Percentiles rank a stretch among this genome's conserved stretches.
Evolutionary conservation across 2,888 invertebrate genomes (phyloP).

Genomic region (Carcina quercana): DNA sequence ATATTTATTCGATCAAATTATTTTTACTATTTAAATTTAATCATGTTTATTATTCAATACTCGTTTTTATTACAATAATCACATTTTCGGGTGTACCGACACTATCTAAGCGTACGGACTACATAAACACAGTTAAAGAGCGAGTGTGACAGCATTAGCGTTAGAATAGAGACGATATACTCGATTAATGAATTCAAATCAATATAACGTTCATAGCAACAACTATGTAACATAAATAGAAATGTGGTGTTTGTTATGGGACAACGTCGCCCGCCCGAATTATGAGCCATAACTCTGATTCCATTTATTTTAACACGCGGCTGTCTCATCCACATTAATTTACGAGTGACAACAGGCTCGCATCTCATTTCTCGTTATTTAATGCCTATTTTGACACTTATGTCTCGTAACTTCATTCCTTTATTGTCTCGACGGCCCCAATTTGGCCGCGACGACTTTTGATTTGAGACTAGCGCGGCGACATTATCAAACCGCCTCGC

Average conservation of each 20-base stretch:
- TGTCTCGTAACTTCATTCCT: slow-evolving; percentile 46
- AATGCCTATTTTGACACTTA: slow-evolving; percentile 67
- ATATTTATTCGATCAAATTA: too few species aligned
- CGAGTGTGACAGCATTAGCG: too few species aligned
- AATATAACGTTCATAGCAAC: slow-evolving; percentile 23
- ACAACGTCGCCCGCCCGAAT: slow-evolving; percentile 45
- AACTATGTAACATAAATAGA: slow-evolving; percentile 15
- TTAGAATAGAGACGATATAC: background rate
- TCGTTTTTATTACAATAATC: too few species aligned
- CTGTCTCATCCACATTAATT: slow-evolving; percentile 62
- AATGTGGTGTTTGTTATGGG: slow-evolving; percentile 47
- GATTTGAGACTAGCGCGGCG: slow-evolving; percentile 32
- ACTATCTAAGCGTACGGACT: too few species aligned
- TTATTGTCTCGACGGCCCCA: slow-evolving; percentile 51
- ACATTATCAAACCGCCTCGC: slow-evolving; percentile 31
- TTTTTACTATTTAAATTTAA: too few species aligned
- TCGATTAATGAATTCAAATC: slow-evolving; percentile 13
- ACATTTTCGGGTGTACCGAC: too few species aligned
- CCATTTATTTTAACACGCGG: slow-evolving; percentile 58
- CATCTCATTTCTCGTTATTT: slow-evolving; percentile 63
- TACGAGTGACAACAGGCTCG: slow-evolving; percentile 60
- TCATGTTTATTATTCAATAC: too few species aligned
- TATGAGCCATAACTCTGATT: slow-evolving; percentile 69
- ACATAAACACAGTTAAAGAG: too few species aligned
- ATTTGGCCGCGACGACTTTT: slow-evolving; percentile 48